Percentiles rank a stretch among this genome's conserved stretches.
phyloP scores from a whole-genome alignment of 2,113 vertebrate species.

The Variabilichromis moorii region DNA sequence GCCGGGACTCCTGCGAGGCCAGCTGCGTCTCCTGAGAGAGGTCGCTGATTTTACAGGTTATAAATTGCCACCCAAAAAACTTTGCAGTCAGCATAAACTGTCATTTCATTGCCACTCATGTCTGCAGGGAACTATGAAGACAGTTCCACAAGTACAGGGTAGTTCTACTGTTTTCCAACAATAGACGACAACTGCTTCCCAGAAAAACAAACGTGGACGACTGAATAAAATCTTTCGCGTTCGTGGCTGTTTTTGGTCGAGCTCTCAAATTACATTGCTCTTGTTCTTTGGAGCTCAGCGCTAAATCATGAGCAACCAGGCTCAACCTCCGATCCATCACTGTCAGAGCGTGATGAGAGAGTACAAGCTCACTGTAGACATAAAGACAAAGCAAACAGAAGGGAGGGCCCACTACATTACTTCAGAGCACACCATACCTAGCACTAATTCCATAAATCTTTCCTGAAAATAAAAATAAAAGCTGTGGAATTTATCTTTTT shows the following conservation, averaged over 20 bases:
- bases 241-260: neutral
- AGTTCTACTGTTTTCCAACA: neutral
- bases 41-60: slow-evolving; percentile 5
- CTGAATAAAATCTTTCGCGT: neutral
- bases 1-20: neutral
- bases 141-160: neutral
- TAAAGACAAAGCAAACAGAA: neutral
- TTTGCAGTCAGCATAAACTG: neutral
- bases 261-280: slow-evolving; percentile 14
- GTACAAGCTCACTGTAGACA: neutral
- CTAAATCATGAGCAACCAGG: neutral
- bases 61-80: slow-evolving; percentile 26
- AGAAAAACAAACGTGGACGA: neutral
- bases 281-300: neutral
- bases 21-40: neutral
- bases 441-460: neutral
- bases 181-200: neutral
- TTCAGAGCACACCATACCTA: neutral
- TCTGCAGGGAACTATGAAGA: neutral
- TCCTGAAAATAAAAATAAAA: neutral
- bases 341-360: slow-evolving; percentile 1
- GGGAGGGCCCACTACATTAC: neutral
- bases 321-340: slow-evolving; percentile 8
- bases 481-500: neutral
- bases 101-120: neutral